Evolutionary conservation across 1,140 invertebrate species (phyloP).

Genomic region (Ceratitis capitata): DNA sequence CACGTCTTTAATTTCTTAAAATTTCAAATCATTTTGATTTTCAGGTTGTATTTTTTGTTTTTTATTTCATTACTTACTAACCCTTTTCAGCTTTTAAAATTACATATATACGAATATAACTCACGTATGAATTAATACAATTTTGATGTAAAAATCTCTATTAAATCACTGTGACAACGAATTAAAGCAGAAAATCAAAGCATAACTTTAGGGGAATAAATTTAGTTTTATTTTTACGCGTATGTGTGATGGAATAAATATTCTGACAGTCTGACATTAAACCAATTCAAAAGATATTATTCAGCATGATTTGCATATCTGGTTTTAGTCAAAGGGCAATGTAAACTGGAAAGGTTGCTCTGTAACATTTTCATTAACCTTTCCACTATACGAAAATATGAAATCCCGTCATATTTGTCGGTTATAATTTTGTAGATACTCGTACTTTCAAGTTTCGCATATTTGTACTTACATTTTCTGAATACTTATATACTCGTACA

Average conservation of each 20-base stretch:
- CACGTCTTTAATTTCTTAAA: too few relatives aligned
- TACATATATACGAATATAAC: too few relatives aligned
- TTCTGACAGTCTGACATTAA: neutral
- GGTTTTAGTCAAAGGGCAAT: neutral
- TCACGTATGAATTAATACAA: too few relatives aligned
- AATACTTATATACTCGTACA: neutral
- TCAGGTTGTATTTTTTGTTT: too few relatives aligned
- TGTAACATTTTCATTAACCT: neutral
- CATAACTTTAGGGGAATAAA: neutral
- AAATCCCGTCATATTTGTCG: neutral
- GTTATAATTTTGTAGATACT: neutral
- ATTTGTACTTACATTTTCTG: neutral
- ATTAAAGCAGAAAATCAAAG: neutral
- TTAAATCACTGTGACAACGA: neutral
- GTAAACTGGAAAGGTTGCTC: neutral
- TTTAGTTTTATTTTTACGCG: too few relatives aligned
- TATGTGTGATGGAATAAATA: neutral
- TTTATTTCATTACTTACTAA: too few relatives aligned
- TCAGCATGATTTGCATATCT: conserved; percentile 27
- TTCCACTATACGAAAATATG: neutral
- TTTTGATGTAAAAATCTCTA: neutral
- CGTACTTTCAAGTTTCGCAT: too few relatives aligned
- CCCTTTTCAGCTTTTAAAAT: too few relatives aligned
- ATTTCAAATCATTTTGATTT: too few relatives aligned
- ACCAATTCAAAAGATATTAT: neutral